These are phyloP conservation scores for Teleogryllus occipitalis DNA, from an alignment of 1,140 invertebrate genomes.

Conservation along the genomic window DNA sequence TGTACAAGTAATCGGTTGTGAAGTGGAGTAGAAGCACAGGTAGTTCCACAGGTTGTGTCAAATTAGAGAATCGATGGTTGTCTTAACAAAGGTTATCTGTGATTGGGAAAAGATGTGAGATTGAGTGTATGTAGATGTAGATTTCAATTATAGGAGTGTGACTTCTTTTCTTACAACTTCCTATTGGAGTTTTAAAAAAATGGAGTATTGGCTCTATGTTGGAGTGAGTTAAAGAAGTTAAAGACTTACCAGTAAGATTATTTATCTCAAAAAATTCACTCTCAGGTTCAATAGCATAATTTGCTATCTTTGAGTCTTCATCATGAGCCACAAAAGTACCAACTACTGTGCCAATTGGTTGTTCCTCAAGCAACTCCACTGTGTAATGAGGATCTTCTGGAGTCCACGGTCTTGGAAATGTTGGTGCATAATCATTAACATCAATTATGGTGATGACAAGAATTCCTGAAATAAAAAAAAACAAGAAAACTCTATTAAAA, in stretches of 20 bases:
- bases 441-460: slow-evolving; percentile 81
- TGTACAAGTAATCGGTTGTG: too few species aligned
- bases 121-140: too few species aligned
- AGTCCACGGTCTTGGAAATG: slow-evolving; percentile 63
- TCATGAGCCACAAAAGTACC: slow-evolving; percentile 73
- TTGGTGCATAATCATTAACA: slow-evolving; percentile 56
- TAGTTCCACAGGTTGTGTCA: too few species aligned
- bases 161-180: too few species aligned
- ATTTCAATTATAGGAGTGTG: too few species aligned
- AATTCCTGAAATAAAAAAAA: slow-evolving; percentile 45
- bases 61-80: too few species aligned
- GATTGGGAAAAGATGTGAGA: too few species aligned
- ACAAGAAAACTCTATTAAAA: neutral
- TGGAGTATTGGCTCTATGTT: neutral
- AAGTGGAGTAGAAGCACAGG: too few species aligned
- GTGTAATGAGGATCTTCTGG: slow-evolving; percentile 56
- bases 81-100: too few species aligned
- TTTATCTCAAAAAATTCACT: slow-evolving; percentile 71
- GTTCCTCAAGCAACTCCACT: slow-evolving; percentile 71
- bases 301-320: slow-evolving; percentile 69
- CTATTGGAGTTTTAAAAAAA: neutral
- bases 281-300: slow-evolving; percentile 60
- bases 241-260: slow-evolving; percentile 51
- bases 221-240: neutral
- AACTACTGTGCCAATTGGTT: slow-evolving; percentile 69